A percentile compares a stretch with the other conserved stretches of the same genome.
These are phyloP conservation scores for Drosophila pectinifera DNA, from an alignment of 1,140 invertebrate species.

Conservation along the genomic window DNA sequence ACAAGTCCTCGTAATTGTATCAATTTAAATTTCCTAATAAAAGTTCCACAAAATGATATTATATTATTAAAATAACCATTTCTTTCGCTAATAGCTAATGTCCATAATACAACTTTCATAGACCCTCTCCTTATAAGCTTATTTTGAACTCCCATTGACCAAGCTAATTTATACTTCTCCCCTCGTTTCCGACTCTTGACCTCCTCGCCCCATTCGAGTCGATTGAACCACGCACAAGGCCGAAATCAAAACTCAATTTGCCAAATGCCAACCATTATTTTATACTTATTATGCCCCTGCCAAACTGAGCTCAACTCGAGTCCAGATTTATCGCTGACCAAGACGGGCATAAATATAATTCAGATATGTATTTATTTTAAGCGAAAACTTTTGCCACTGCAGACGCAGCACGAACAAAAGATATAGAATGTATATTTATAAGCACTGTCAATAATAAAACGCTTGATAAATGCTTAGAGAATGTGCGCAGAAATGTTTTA, in stretches of 20 bases:
- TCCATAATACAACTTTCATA: no score
- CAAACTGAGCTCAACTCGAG: slow-evolving; percentile 15
- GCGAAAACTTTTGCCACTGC: slow-evolving; percentile 60
- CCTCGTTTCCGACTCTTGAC: neutral
- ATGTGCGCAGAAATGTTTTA: slow-evolving; percentile 72
- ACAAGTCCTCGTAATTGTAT: no score
- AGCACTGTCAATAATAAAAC: slow-evolving; percentile 80
- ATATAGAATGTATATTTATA: slow-evolving; percentile 23
- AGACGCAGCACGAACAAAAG: slow-evolving; percentile 27
- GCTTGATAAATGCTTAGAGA: slow-evolving; percentile 79
- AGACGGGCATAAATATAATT: slow-evolving; percentile 53
- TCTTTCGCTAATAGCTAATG: no score
- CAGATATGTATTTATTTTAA: slow-evolving; percentile 72
- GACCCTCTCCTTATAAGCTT: no score
- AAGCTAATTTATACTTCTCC: slow-evolving; percentile 5
- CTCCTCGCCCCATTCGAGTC: neutral
- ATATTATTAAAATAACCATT: no score
- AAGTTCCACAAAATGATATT: no score
- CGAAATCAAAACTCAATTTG: slow-evolving; percentile 64
- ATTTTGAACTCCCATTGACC: neutral
- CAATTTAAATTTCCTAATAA: no score
- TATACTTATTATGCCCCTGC: slow-evolving; percentile 50
- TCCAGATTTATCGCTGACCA: slow-evolving; percentile 70
- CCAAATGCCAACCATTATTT: slow-evolving; percentile 51
- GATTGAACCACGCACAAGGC: slow-evolving; percentile 17